A percentile compares a stretch with the other conserved stretches of the same genome.
Conservation (phyloP, 2,797 vertebrate species). For the Chiroxiphia lanceolata region DNA sequence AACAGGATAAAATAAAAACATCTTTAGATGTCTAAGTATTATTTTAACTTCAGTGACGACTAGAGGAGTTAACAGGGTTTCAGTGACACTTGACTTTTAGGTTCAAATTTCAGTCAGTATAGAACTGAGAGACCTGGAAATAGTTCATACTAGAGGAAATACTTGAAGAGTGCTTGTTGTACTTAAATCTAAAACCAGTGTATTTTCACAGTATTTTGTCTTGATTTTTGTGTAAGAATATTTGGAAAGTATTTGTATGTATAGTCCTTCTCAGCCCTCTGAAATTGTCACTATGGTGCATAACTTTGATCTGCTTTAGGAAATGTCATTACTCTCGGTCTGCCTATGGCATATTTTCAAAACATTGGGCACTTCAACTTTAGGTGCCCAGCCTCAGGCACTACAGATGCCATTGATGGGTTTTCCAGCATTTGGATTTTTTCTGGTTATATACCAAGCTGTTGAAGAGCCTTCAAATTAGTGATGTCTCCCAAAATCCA, state of each 20-base stretch:
- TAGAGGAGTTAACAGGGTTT: neutral
- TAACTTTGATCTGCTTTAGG: neutral
- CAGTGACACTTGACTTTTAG: neutral
- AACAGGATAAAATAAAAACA: neutral
- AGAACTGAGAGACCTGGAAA: neutral
- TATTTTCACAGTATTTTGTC: neutral
- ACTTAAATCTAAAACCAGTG: neutral
- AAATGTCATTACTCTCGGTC: neutral
- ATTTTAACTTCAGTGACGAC: neutral
- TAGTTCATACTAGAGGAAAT: neutral
- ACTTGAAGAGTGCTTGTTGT: neutral
- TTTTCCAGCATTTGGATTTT: neutral
- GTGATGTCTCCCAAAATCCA: neutral
- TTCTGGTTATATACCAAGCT: neutral
- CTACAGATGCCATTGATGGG: neutral
- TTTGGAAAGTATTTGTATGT: neutral
- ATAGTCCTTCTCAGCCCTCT: neutral
- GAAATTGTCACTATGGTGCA: neutral
- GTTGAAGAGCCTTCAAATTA: neutral
- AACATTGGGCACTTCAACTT: neutral
- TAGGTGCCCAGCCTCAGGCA: neutral
- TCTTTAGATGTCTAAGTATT: neutral
- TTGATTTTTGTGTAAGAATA: neutral
- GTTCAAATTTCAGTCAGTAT: neutral
- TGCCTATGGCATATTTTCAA: neutral